Conservation (phyloP, 1,140 invertebrate species). For the Lepidostoma basale region DNA sequence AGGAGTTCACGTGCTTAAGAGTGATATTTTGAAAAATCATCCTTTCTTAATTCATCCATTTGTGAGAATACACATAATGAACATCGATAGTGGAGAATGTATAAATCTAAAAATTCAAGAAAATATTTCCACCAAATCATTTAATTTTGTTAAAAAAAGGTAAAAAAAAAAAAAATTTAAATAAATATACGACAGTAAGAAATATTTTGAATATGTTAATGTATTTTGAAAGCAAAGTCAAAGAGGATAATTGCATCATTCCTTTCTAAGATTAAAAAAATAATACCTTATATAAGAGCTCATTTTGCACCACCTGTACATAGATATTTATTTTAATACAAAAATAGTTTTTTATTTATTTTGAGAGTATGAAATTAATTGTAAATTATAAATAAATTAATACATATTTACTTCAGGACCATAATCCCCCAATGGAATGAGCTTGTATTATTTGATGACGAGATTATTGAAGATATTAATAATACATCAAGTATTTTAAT, state of each 20-base stretch:
- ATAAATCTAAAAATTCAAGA: slow-evolving; percentile 40
- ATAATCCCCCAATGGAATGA: slow-evolving; percentile 50
- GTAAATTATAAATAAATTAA: slow-evolving; percentile 10
- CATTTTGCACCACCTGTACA: too few relatives aligned
- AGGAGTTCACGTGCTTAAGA: slow-evolving; percentile 22
- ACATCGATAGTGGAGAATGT: slow-evolving; percentile 45
- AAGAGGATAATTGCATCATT: too few relatives aligned
- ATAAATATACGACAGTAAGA: background rate
- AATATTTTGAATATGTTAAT: too few relatives aligned
- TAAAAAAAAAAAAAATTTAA: slow-evolving; percentile 37
- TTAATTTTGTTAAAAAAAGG: slow-evolving; percentile 48
- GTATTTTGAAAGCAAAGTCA: too few relatives aligned
- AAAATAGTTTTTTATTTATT: too few relatives aligned
- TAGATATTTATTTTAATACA: too few relatives aligned
- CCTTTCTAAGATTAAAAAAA: too few relatives aligned
- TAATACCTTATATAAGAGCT: too few relatives aligned
- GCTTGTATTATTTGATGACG: slow-evolving; percentile 49
- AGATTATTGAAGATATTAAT: slow-evolving; percentile 45
- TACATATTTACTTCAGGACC: slow-evolving; percentile 39
- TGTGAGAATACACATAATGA: slow-evolving; percentile 49
- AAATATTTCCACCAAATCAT: slow-evolving; percentile 44
- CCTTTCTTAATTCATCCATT: slow-evolving; percentile 33
- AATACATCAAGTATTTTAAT: slow-evolving; percentile 45
- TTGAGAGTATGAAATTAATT: too few relatives aligned
- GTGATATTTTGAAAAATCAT: slow-evolving; percentile 33